Evolutionary conservation across 2,797 vertebrate species (phyloP), one percentile per base, ranked within the genome.

Genomic region (Percopsis omiscomaycus): DNA sequence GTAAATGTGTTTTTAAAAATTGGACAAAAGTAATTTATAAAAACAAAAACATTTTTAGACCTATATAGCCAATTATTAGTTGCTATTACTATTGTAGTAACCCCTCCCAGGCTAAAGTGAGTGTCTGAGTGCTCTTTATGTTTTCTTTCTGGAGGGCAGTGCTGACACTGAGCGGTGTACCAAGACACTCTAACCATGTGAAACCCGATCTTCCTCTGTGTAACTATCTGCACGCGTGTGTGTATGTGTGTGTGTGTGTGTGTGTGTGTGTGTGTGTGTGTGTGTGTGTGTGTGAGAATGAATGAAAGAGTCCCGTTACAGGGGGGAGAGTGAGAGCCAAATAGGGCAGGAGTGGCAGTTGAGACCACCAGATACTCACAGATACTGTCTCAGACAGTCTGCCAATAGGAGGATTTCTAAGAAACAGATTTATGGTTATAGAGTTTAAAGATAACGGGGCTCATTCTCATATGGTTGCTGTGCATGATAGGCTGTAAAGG

Each of bases 191-290:
- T 16, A 15, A 49, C 47, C 47, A 49, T 49, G 50, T 8, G 32
- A 37, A 22, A 51, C 14, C 4, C 1, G 3, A 22, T 51, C 53
- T 30, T 30, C 22, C 53, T 30, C 12, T 30, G 28, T 51, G 4
- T 4, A 32, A 11, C 32, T 28, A 1, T 59, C 1, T 16, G 56
- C 2, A 42, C 1, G 12, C 3, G 14, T 16, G 32, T 37, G 29
- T 55, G 54, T 37, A 15, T 45, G 55, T 44, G 55, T 58, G 56
- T 44, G 55, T 44, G 55, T 42, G 32, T 46, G 42, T 15, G 30
- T 28, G 16, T 9, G 57, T 47, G 16, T 37, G 29, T 32, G 55
- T 3, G 30, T 29, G 55, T 29, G 14, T 15, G 55, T 42, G n/a
- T 56, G 29, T 37, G 29, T 32, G 55, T 3, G 30, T 29, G 55